Base-by-base conservation (phyloP, 2,113 vertebrate genomes). In the Ia io region DNA sequence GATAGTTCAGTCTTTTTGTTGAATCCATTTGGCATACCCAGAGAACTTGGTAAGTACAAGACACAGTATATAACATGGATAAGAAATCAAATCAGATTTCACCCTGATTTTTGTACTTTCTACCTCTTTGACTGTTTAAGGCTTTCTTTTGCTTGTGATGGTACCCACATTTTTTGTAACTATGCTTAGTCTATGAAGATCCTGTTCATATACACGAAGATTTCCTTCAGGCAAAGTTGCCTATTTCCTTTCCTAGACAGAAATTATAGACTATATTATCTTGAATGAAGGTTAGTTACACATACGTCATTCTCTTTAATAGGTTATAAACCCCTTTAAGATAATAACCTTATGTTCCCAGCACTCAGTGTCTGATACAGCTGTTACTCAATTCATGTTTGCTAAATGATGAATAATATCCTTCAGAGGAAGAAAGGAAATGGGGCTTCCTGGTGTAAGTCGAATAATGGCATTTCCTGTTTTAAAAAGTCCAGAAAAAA, bases 331-430 rank as follows among this genome's bases (percentile, higher is more conserved):
- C 30, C 42, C 6, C 23, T 74, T 95, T 76, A 76, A 70, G 76
- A 63, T 87, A 91, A 84, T 84, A 80, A 82, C 6, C 25, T 76
- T 69, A 49, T 23, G n/a, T 12, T 82, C 5, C 20, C 28, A 37
- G 12, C 2, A 85, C 28, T 94, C 47, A 35, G 37, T 6, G 16
- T 32, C 53, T 79, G 47, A 79, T 65, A 79, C 2, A 84, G 8
- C 13, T 93, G 63, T 79, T 85, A 84, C 12, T 87, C 49, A 96
- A 14, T 28, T 92, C 56, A 90, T 67, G 12, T 61, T 96, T 88
- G 49, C 53, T 84, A 80, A 95, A 84, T 90, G 35, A 67, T 84
- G 35, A 94, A 87, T 23, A 87, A 49, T 76, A 82, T 28, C 77
- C 49, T 92, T 73, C 69, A 90, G 65, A 92, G 30, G 37, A 67